Evolutionary conservation across 2,113 vertebrate species (phyloP).

Genomic region (Ciconia maguari): DNA sequence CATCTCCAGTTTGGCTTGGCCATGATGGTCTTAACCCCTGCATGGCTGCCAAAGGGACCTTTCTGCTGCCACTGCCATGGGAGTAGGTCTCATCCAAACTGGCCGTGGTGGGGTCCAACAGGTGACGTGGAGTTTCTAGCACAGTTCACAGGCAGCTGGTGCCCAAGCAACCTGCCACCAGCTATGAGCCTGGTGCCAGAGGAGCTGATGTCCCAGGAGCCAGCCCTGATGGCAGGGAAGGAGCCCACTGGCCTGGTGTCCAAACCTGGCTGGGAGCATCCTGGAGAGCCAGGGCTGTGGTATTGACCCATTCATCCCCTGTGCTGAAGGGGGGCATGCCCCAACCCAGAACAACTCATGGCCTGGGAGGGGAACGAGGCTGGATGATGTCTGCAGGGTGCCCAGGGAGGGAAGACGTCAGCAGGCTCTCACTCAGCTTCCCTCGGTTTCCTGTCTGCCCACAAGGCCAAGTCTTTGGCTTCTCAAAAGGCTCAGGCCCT

Average conservation of each 20-base stretch:
- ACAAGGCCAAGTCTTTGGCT: neutral
- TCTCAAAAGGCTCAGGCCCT: neutral
- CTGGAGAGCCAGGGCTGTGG: neutral
- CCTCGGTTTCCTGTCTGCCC: neutral
- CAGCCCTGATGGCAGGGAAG: neutral
- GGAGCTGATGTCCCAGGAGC: neutral
- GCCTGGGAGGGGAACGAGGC: neutral
- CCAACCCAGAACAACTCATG: accelerated
- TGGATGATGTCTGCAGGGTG: neutral
- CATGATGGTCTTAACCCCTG: neutral
- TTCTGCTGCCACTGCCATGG: neutral
- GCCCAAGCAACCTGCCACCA: neutral
- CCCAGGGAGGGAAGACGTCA: neutral
- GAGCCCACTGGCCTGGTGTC: neutral
- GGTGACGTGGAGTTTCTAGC: neutral
- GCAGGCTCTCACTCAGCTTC: neutral
- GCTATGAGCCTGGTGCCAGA: neutral
- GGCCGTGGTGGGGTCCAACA: neutral
- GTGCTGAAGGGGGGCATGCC: accelerated
- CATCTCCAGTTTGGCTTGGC: neutral
- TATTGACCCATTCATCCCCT: accelerated
- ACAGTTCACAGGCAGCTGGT: neutral
- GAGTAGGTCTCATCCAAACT: neutral
- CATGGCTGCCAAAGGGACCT: neutral
- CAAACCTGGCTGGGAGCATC: neutral